phyloP scores from a whole-genome alignment of 2,797 vertebrate species.

The Bradypodion ventrale region DNA sequence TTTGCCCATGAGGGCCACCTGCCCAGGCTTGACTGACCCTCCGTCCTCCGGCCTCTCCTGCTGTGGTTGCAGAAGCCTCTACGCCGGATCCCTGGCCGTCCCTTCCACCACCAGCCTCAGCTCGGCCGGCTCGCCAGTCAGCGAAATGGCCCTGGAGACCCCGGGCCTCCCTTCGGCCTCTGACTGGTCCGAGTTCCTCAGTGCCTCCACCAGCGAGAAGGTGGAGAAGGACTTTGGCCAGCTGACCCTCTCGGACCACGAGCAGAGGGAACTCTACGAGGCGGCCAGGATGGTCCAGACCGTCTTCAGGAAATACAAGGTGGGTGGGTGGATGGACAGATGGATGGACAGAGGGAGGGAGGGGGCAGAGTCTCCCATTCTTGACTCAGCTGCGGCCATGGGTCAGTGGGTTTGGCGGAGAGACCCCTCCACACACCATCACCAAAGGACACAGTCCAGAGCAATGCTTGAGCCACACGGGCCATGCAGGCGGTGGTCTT shows the following conservation, averaged over 20 bases:
- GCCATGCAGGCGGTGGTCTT: too few relatives aligned
- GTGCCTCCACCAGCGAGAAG: constrained; percentile 93
- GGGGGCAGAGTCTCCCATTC: too few relatives aligned
- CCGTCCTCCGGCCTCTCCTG: too few relatives aligned
- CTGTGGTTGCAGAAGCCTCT: constrained; percentile 84
- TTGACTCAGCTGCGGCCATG: too few relatives aligned
- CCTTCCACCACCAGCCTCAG: constrained; percentile 94
- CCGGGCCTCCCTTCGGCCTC: constrained; percentile 90
- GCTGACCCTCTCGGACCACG: constrained; percentile 96
- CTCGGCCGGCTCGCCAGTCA: constrained; percentile 87
- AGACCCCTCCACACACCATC: too few relatives aligned
- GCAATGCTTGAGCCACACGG: too few relatives aligned
- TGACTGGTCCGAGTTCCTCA: constrained; percentile 98
- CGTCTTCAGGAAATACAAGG: constrained; percentile 99
- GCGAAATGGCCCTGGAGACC: constrained; percentile 87
- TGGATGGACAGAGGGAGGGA: too few relatives aligned
- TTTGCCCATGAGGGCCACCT: too few relatives aligned
- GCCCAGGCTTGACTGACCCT: too few relatives aligned
- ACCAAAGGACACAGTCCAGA: too few relatives aligned
- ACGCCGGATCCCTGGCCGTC: constrained; percentile 89
- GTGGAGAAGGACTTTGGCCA: constrained; percentile 97
- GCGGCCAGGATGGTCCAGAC: constrained; percentile 97
- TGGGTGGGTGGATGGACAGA: too few relatives aligned
- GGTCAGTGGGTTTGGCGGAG: too few relatives aligned
- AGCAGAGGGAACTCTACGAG: constrained; percentile 98